These are phyloP conservation scores for Perca schrenkii DNA, from an alignment of 2,113 vertebrate species.

Conservation along the genomic window DNA sequence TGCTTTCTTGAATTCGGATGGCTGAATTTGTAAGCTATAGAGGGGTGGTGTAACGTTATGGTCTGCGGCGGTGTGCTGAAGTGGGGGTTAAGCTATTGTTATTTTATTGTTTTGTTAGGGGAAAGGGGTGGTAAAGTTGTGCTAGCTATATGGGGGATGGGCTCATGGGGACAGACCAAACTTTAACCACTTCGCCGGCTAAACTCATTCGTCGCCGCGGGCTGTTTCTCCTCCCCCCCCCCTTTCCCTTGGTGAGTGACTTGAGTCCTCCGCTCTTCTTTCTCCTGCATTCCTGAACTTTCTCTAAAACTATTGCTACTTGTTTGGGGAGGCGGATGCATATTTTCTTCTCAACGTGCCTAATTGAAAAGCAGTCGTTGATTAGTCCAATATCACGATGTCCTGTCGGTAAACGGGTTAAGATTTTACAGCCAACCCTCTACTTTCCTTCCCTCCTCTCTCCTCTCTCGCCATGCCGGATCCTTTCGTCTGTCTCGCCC, in stretches of 20 bases:
- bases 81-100: slow-evolving; percentile 62
- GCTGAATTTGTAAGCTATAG: slow-evolving; percentile 11
- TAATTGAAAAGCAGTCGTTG: background rate
- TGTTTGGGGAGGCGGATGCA: background rate
- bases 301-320: slow-evolving; percentile 20
- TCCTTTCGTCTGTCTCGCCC: slow-evolving; percentile 77
- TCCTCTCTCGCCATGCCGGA: slow-evolving; percentile 70
- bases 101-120: slow-evolving; percentile 47
- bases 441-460: slow-evolving; percentile 22
- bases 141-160: slow-evolving; percentile 82
- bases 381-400: background rate
- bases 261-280: slow-evolving; percentile 39
- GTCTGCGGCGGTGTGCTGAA: slow-evolving; percentile 20
- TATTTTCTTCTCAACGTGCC: background rate
- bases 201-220: slow-evolving; percentile 50
- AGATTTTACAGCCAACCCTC: slow-evolving; percentile 44
- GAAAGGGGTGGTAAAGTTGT: slow-evolving; percentile 73
- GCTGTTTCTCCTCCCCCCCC: slow-evolving; percentile 23
- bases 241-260: slow-evolving; percentile 31
- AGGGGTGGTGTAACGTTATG: background rate
- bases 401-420: slow-evolving; percentile 60
- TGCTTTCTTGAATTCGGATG: slow-evolving; percentile 28
- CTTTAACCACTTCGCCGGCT: slow-evolving; percentile 84
- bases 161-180: slow-evolving; percentile 75
- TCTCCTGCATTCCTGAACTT: slow-evolving; percentile 67